These are phyloP conservation scores for Hippocampus kuda DNA, from an alignment of 2,797 vertebrate genomes.

Conservation along the genomic window DNA sequence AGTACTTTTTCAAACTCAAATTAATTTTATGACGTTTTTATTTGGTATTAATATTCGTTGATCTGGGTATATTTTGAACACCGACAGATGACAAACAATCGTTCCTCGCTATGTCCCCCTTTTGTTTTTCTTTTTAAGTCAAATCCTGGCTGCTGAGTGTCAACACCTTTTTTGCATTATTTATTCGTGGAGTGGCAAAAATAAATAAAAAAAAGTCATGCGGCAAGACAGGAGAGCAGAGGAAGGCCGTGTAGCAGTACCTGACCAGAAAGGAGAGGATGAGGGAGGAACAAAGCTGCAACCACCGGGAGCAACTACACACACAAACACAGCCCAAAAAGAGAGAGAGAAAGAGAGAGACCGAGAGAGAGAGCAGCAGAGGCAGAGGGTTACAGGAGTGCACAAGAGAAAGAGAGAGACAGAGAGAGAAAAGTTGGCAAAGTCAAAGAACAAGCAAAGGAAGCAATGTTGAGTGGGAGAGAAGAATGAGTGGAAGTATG, in stretches of 20 bases:
- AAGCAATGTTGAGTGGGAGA: slow-evolving; percentile 1
- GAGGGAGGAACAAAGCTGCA: slow-evolving; percentile 95
- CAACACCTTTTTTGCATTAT: slow-evolving; percentile 1
- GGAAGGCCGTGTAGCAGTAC: slow-evolving; percentile 63
- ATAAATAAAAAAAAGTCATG: neutral
- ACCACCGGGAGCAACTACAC: slow-evolving; percentile 55
- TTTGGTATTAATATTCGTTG: too few relatives aligned
- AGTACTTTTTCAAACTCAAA: too few relatives aligned
- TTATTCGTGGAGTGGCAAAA: neutral
- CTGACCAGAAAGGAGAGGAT: slow-evolving; percentile 98
- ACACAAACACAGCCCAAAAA: slow-evolving; percentile 3
- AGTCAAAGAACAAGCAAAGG: slow-evolving; percentile 13
- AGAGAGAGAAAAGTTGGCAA: slow-evolving; percentile 17
- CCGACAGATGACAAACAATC: neutral
- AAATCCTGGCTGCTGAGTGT: neutral
- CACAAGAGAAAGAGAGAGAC: slow-evolving; percentile 46
- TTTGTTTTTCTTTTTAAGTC: too few relatives aligned
- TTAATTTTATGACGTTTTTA: too few relatives aligned
- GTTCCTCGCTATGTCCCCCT: neutral
- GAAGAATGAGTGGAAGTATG: neutral
- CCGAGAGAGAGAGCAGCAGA: slow-evolving; percentile 40
- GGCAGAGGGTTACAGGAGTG: slow-evolving; percentile 39
- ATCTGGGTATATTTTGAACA: neutral
- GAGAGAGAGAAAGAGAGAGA: neutral
- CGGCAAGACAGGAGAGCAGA: slow-evolving; percentile 8